Evolutionary conservation across 2,888 invertebrate species (phyloP).

Genomic region (Dioctria linearis): DNA sequence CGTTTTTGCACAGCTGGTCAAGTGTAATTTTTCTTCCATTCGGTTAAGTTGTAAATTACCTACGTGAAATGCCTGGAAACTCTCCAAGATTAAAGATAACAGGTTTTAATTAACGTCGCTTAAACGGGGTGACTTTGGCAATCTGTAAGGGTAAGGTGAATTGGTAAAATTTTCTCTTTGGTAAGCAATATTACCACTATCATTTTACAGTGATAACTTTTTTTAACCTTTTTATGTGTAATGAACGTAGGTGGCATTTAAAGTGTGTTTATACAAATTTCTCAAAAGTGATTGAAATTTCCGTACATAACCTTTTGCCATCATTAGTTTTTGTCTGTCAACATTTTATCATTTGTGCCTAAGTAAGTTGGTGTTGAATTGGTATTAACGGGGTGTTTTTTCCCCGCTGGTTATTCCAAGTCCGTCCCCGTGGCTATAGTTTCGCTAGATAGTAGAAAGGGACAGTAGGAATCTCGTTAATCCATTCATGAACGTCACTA

Average conservation of each 20-base stretch:
- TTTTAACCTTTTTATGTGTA: no score
- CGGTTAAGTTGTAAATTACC: conserved; percentile 49
- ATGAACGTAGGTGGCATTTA: no score
- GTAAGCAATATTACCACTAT: conserved; percentile 9
- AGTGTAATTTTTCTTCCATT: conserved; percentile 48
- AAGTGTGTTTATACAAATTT: no score
- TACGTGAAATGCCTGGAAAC: conserved; percentile 47
- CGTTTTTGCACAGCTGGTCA: conserved; percentile 47
- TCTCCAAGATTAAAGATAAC: conserved; percentile 48
- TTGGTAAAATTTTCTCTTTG: neutral
- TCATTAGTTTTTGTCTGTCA: no score
- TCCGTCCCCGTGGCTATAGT: no score
- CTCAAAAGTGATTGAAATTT: no score
- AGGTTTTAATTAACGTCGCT: conserved; percentile 46
- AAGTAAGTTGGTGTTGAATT: no score
- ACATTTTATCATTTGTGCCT: no score
- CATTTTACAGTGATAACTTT: neutral
- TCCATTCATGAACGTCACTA: conserved; percentile 36
- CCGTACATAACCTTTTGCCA: no score
- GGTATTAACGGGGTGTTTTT: no score
- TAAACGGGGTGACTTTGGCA: neutral
- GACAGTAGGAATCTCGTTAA: conserved; percentile 72
- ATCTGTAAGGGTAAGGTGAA: neutral
- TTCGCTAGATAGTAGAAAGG: conserved; percentile 71
- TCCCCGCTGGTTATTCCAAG: no score